These are phyloP conservation scores for Tragelaphus scriptus DNA, from an alignment of 2,113 vertebrate genomes.

Conservation along the genomic window DNA sequence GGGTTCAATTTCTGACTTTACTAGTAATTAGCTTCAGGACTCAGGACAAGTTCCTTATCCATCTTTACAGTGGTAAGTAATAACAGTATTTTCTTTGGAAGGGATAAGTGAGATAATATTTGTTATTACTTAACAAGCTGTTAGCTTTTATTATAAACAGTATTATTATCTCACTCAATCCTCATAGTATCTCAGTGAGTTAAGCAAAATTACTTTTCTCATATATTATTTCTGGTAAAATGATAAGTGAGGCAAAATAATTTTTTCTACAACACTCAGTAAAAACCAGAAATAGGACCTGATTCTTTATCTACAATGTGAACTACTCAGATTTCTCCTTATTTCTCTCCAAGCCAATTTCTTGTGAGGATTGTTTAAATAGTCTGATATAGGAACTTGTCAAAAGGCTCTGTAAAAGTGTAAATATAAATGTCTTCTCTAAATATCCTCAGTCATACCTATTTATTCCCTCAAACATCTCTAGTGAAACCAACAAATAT, in stretches of 20 bases:
- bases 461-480: neutral
- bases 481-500: neutral
- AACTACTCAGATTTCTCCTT: neutral
- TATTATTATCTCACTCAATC: constrained; percentile 4
- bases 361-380: neutral
- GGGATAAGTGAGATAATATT: neutral
- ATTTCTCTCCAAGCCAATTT: constrained; percentile 2
- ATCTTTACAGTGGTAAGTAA: neutral
- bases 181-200: neutral
- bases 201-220: neutral
- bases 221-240: neutral
- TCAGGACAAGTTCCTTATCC: neutral
- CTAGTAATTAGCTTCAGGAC: neutral
- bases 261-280: neutral
- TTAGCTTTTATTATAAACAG: neutral
- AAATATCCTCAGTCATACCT: constrained; percentile 8
- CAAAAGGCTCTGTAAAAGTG: constrained; percentile 3
- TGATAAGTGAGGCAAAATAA: neutral
- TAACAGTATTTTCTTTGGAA: neutral
- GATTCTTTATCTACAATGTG: neutral
- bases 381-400: neutral
- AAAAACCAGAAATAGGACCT: constrained; percentile 2
- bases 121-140: neutral
- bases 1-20: neutral
- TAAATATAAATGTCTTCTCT: neutral